Base-by-base conservation (phyloP, 2,797 vertebrate species). In the Pantherophis vulpinus region DNA sequence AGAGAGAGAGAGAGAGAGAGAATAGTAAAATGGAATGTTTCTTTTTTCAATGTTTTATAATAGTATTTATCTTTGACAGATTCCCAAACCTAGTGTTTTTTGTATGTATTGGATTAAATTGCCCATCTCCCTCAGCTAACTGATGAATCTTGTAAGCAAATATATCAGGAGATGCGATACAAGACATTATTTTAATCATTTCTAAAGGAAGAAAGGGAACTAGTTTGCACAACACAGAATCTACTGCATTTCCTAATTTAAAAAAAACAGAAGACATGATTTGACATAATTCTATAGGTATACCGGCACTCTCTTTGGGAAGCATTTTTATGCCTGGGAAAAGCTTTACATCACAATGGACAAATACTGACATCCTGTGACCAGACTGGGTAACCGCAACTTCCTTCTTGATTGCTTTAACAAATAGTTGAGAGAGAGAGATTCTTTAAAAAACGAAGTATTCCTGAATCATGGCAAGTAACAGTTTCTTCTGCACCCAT, bases 351-450 rank as follows among this genome's bases (percentile, higher is more conserved):
- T 0, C 92, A 94, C 20, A 10, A 3, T 93, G 95, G 96, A 56
- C 94, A 83, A 96, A 96, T 89, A 98, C 96, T 97, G 97, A 93
- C 98, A 96, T 93, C 97, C 88, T 95, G 97, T 95, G 97, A 96
- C n/a, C 92, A 1, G 1, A 1, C 1, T 0, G 7, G 18, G 29
- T 89, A 90, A 6, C 5, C 61, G 1, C 60, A 0, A 25, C 58
- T 59, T 54, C 47, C 27, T 6, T 32, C 13, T 58, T 74, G 61
- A 29, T 37, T 23, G 10, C 56, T 61, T 89, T 23, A 86, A 47
- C 61, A 55, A 32, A 29, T 18, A 88, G 10, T 42, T 32, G 10
- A 58, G 42, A 51, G 58, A 59, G 25, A 61, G 27, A 63, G 9
- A 59, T 47, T 27, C 2, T 54, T 70, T 14, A 9, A 70, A 66